Conservation (phyloP, 23 tunicate genomes). For the Halocynthia aurantium region DNA sequence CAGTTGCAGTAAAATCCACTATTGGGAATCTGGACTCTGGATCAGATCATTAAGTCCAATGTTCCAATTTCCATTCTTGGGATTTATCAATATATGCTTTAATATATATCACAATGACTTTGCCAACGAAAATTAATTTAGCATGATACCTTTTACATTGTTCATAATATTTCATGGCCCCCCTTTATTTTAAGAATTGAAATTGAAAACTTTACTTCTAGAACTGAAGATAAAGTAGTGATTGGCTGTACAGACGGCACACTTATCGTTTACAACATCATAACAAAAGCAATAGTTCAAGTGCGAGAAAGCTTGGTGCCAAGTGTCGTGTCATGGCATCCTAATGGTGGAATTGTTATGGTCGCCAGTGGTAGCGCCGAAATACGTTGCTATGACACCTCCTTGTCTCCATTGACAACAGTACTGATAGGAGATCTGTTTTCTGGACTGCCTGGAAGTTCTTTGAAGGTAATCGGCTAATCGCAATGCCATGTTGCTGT, state of each 20-base stretch:
- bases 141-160: no score
- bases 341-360: conserved; percentile 32
- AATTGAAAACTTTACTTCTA: background rate
- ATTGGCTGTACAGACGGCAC: conserved; percentile 82
- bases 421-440: background rate
- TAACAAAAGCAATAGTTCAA: conserved; percentile 28
- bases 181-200: no score
- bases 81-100: no score
- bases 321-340: conserved; percentile 34
- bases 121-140: no score
- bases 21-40: no score
- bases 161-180: no score
- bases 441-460: background rate
- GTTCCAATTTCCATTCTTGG: no score
- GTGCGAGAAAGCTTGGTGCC: conserved; percentile 49
- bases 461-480: conserved; percentile 2
- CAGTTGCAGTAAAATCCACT: no score
- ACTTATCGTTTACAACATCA: conserved; percentile 38
- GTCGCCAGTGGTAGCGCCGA: conserved; percentile 90
- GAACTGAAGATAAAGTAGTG: conserved; percentile 52
- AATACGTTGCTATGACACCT: conserved; percentile 37
- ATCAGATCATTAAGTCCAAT: no score
- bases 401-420: conserved; percentile 5
- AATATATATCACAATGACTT: no score
- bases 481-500: background rate